phyloP scores from a whole-genome alignment of 1,140 invertebrate species.

The Euwallacea fornicatus region DNA sequence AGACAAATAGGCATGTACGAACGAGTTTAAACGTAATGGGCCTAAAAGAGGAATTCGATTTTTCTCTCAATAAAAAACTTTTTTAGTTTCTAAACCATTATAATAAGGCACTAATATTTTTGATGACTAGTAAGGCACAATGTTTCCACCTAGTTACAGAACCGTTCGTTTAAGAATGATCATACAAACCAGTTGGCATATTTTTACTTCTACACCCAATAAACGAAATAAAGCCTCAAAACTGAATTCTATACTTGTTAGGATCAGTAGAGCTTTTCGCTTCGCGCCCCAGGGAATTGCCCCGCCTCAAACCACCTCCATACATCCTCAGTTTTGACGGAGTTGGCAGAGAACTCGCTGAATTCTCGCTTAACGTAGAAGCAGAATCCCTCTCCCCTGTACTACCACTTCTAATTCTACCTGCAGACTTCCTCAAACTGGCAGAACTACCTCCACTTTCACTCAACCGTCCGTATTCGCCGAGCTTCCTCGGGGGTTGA shows the following conservation, averaged over 20 bases:
- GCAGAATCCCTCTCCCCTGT: constrained; percentile 58
- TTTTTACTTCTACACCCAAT: too few relatives aligned
- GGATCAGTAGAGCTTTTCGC: constrained; percentile 57
- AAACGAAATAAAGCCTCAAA: constrained; percentile 52
- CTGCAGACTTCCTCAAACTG: constrained; percentile 54
- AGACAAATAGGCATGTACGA: too few relatives aligned
- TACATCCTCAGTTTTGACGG: constrained; percentile 63
- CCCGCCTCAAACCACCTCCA: constrained; percentile 55
- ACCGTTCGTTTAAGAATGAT: too few relatives aligned
- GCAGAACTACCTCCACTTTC: constrained; percentile 56
- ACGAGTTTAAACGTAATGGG: too few relatives aligned
- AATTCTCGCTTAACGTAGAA: constrained; percentile 60
- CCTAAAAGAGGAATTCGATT: too few relatives aligned
- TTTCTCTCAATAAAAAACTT: too few relatives aligned
- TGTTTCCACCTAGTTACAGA: too few relatives aligned
- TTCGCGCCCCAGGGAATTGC: constrained; percentile 60
- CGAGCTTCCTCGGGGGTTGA: constrained; percentile 59
- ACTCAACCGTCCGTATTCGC: constrained; percentile 62
- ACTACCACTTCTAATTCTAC: constrained; percentile 56
- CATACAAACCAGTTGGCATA: too few relatives aligned
- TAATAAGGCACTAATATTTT: too few relatives aligned
- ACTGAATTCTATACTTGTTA: constrained; percentile 69
- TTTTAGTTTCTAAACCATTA: too few relatives aligned
- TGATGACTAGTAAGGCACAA: too few relatives aligned
- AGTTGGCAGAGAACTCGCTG: constrained; percentile 61